Conservation (phyloP, 2,113 vertebrate genomes). For the Grallaria varia region DNA sequence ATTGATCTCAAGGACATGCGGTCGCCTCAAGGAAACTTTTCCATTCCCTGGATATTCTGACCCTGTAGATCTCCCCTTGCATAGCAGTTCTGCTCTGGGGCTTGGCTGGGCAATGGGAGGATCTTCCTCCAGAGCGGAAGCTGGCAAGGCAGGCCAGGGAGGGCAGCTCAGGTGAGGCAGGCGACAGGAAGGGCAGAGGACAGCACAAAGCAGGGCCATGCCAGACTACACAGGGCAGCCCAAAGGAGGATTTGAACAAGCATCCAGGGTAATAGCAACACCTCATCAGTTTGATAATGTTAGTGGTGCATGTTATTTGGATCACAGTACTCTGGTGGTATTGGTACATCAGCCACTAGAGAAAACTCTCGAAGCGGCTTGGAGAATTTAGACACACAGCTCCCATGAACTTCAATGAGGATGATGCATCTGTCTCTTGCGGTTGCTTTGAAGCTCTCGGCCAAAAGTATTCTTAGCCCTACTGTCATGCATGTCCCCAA, state of each 20-base stretch:
- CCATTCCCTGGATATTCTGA: neutral
- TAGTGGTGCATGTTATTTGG: neutral
- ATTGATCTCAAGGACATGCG: neutral
- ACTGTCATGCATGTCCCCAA: conserved; percentile 66
- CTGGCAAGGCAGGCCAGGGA: conserved; percentile 2
- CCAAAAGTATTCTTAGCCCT: conserved; percentile 69
- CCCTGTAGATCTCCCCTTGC: neutral
- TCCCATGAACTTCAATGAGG: conserved; percentile 48
- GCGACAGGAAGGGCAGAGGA: conserved; percentile 1
- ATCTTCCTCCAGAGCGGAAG: conserved; percentile 14
- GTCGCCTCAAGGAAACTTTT: neutral
- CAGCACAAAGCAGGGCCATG: neutral
- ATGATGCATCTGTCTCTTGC: conserved; percentile 57
- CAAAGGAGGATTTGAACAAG: neutral
- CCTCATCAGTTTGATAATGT: neutral
- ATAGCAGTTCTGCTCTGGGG: neutral
- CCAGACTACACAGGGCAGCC: neutral
- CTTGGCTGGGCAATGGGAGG: neutral
- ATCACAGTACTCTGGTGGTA: neutral
- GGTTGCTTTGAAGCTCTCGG: conserved; percentile 60
- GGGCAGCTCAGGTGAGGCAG: conserved; percentile 48
- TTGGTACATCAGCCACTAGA: conserved; percentile 34
- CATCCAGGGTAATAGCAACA: conserved; percentile 1
- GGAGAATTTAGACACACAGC: conserved; percentile 46
- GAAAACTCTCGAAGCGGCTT: conserved; percentile 7